These are phyloP conservation scores for Ptilorrhoa leucosticta DNA, from an alignment of 2,113 vertebrate species.

Conservation along the genomic window DNA sequence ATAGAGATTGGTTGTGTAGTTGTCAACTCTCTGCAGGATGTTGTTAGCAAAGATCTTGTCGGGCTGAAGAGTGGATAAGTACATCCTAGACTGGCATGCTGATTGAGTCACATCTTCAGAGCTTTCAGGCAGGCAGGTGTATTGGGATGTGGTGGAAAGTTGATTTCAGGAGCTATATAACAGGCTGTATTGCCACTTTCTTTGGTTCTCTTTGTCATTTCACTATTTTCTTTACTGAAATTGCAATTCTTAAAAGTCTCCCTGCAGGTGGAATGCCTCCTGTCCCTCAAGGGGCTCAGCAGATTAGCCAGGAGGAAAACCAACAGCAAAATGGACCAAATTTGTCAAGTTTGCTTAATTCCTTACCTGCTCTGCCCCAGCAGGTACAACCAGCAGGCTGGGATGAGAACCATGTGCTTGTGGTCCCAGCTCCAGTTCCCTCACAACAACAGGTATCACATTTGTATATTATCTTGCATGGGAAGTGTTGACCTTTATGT, in stretches of 20 bases:
- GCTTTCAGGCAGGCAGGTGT: background rate
- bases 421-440: constrained; percentile 29
- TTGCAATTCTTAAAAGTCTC: background rate
- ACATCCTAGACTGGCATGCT: background rate
- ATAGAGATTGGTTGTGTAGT: background rate
- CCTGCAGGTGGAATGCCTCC: constrained; percentile 82
- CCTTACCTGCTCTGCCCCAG: constrained; percentile 59
- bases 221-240: background rate
- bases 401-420: constrained; percentile 55
- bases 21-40: background rate
- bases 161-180: background rate
- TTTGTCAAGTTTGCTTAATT: constrained; percentile 80
- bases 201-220: background rate
- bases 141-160: background rate
- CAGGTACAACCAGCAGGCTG: constrained; percentile 50
- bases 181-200: background rate
- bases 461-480: background rate
- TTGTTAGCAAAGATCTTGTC: background rate
- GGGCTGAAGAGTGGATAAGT: background rate
- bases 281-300: constrained; percentile 76
- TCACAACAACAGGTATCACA: constrained; percentile 58
- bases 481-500: background rate
- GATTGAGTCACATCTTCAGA: background rate
- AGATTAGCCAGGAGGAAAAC: constrained; percentile 81
- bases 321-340: constrained; percentile 85